Conservation (phyloP, 2,113 vertebrate species). For the Psilopsiagon aymara region DNA sequence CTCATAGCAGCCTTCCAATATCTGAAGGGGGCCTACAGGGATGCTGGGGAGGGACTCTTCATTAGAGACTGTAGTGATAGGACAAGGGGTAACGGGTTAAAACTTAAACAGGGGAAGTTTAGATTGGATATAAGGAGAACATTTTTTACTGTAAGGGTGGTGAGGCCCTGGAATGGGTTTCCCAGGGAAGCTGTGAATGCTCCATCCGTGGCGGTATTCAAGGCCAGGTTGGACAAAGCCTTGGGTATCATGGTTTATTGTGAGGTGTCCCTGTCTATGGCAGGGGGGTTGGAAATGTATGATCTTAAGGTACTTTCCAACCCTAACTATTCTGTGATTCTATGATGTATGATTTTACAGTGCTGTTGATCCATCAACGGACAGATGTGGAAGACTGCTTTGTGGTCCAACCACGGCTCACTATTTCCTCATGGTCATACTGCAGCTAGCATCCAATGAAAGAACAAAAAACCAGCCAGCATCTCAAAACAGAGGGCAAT, state of each 20-base stretch:
- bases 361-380: not conserved
- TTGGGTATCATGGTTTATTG: not conserved
- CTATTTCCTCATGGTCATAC: not conserved
- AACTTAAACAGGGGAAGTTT: too few relatives aligned
- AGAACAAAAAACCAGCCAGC: accelerated
- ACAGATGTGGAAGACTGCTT: not conserved
- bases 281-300: not conserved
- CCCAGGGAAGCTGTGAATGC: too few relatives aligned
- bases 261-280: not conserved
- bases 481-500: not conserved
- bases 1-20: too few relatives aligned
- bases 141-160: too few relatives aligned
- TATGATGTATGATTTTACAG: not conserved
- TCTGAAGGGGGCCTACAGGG: too few relatives aligned
- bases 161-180: too few relatives aligned
- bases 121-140: too few relatives aligned
- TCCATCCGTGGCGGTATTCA: too few relatives aligned
- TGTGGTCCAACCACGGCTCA: not conserved
- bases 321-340: not conserved
- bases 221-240: too few relatives aligned
- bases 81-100: too few relatives aligned
- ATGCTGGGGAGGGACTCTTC: too few relatives aligned
- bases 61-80: too few relatives aligned
- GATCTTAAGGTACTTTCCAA: not conserved
- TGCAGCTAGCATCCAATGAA: not conserved